Conservation (phyloP, 2,888 invertebrate genomes). For the Phengaris alcon region DNA sequence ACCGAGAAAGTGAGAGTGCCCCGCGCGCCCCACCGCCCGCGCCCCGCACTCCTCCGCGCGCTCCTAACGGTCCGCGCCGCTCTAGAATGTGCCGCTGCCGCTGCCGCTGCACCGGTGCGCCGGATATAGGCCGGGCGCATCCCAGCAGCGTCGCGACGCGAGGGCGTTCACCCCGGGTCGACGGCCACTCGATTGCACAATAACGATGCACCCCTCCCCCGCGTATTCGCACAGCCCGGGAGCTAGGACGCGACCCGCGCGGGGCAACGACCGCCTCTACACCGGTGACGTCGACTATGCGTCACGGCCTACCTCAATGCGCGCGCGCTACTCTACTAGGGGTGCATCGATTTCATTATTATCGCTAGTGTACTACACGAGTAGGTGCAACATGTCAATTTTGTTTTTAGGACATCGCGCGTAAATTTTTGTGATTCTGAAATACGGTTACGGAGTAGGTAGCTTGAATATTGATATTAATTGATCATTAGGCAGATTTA, state of each 20-base stretch:
- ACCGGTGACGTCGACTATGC: conserved; percentile 71
- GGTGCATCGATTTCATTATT: conserved; percentile 68
- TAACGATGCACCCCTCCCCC: conserved; percentile 54
- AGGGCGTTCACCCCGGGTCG: conserved; percentile 76
- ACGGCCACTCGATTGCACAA: conserved; percentile 77
- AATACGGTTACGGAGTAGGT: conserved; percentile 3
- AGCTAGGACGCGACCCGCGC: conserved; percentile 61
- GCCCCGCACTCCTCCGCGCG: conserved; percentile 49
- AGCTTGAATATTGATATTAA: background rate
- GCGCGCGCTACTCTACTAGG: conserved; percentile 75
- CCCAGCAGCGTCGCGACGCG: conserved; percentile 75
- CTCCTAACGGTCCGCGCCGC: conserved; percentile 77
- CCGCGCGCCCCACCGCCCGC: conserved; percentile 65
- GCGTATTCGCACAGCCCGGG: conserved; percentile 51
- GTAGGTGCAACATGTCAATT: background rate
- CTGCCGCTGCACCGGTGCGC: conserved; percentile 76
- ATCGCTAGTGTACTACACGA: conserved; percentile 36
- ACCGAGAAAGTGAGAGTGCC: conserved; percentile 80
- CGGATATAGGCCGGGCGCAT: conserved; percentile 80
- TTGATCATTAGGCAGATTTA: background rate
- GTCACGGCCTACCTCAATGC: conserved; percentile 81
- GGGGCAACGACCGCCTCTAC: conserved; percentile 66
- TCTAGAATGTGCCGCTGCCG: conserved; percentile 77
- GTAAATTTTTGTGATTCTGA: background rate
- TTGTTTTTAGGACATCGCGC: background rate